Percentiles rank a stretch among this genome's conserved stretches.
Evolutionary conservation across 2,888 invertebrate genomes (phyloP).

Genomic region (Drepanosiphum platanoidis): DNA sequence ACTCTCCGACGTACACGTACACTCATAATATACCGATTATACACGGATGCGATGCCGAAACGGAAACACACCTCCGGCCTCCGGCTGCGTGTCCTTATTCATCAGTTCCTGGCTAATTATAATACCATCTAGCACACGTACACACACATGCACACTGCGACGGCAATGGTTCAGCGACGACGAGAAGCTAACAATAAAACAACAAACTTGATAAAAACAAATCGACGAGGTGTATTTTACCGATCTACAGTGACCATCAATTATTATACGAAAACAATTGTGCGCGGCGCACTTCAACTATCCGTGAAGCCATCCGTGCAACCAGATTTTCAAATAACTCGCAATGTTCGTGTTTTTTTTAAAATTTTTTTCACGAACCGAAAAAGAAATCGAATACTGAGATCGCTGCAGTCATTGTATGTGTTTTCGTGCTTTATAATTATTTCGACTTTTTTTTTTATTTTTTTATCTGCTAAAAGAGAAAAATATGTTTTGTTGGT

Average conservation of each 20-base stretch:
- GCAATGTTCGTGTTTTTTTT: neutral
- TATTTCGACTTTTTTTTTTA: neutral
- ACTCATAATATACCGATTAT: constrained; percentile 55
- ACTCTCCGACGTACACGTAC: constrained; percentile 30
- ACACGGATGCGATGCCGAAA: constrained; percentile 59
- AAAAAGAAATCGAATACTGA: constrained; percentile 32
- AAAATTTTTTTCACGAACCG: neutral
- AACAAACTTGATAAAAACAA: constrained; percentile 53
- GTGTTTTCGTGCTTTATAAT: neutral
- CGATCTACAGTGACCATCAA: constrained; percentile 49
- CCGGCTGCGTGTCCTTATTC: constrained; percentile 58
- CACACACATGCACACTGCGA: neutral
- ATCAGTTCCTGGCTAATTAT: constrained; percentile 62
- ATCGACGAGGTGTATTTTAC: constrained; percentile 22
- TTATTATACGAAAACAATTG: constrained; percentile 42
- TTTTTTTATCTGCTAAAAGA: neutral
- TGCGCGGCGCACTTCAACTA: constrained; percentile 11
- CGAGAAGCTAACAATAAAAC: constrained; percentile 46
- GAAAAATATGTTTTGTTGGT: neutral
- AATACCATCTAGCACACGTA: constrained; percentile 55
- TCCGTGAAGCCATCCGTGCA: neutral
- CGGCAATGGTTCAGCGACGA: constrained; percentile 53
- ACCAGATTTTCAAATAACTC: neutral
- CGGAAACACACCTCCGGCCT: constrained; percentile 60
- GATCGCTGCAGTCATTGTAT: neutral